Percentiles rank a stretch among this genome's conserved stretches.
Evolutionary conservation across 2,113 vertebrate species (phyloP).

Genomic region (Plestiodon gilberti): DNA sequence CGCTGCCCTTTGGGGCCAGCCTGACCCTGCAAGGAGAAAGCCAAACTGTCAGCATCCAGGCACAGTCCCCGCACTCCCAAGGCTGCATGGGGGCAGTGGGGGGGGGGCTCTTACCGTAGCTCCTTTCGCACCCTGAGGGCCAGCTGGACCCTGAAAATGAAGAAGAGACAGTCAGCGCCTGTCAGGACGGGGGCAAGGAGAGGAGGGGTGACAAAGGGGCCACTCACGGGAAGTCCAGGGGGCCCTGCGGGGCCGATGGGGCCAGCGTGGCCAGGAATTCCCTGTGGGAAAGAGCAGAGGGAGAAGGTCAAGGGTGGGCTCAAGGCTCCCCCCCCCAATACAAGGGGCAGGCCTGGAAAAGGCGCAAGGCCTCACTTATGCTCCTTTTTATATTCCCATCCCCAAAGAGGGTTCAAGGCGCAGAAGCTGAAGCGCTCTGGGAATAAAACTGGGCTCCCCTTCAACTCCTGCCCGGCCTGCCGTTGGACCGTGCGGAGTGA

Average conservation of each 20-base stretch:
- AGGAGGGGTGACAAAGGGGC: not conserved
- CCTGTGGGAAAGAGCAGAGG: conserved; percentile 74
- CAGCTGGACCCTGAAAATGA: conserved; percentile 86
- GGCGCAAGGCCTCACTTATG: too few relatives aligned
- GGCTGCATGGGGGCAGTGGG: too few relatives aligned
- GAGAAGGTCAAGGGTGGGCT: not conserved
- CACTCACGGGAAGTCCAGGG: conserved; percentile 91
- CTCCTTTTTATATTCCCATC: too few relatives aligned
- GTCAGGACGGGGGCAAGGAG: too few relatives aligned
- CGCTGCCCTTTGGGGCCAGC: conserved; percentile 96
- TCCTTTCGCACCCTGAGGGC: conserved; percentile 97
- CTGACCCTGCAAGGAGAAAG: conserved; percentile 83
- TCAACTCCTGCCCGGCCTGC: not conserved
- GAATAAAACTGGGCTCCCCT: not conserved
- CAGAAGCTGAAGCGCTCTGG: not conserved
- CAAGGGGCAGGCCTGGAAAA: not conserved
- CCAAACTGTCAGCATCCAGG: not conserved
- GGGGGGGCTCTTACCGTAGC: conserved; percentile 85
- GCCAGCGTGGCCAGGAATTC: conserved; percentile 91
- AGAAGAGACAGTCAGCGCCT: not conserved
- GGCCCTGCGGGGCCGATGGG: conserved; percentile 91
- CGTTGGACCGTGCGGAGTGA: not conserved
- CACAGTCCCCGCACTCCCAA: accelerated
- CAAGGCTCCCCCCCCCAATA: not conserved
- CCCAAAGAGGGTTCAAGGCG: not conserved